These are phyloP conservation scores for Myotis pilosus DNA, from an alignment of 2,797 vertebrate species.

Conservation along the genomic window DNA sequence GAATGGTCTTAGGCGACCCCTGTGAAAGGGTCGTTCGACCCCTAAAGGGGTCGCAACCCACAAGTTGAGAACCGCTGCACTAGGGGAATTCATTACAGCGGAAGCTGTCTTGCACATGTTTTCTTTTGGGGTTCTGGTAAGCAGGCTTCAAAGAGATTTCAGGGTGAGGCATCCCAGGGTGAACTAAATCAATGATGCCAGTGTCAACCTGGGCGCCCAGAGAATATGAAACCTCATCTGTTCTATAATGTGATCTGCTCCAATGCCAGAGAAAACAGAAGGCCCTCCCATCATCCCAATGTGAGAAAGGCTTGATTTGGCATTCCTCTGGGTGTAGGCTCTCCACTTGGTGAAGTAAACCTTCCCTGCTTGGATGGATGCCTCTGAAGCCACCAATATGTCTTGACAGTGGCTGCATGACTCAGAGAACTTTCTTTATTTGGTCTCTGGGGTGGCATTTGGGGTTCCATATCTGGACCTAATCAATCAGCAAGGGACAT, in stretches of 20 bases:
- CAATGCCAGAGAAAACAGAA: background rate
- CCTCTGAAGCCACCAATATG: background rate
- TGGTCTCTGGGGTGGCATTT: background rate
- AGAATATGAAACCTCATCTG: background rate
- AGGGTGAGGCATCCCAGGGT: background rate
- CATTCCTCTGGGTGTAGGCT: background rate
- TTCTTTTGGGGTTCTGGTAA: background rate
- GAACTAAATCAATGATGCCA: background rate
- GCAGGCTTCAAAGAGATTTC: background rate
- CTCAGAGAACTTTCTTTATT: background rate
- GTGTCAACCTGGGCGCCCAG: background rate
- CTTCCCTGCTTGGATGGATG: background rate
- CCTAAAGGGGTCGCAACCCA: too few relatives aligned
- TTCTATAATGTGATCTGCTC: background rate
- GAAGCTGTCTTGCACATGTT: background rate
- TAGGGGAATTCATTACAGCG: slow-evolving; percentile 15
- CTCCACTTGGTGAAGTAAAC: background rate
- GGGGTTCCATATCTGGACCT: background rate
- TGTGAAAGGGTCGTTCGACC: too few relatives aligned
- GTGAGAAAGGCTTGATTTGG: background rate
- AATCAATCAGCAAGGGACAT: background rate
- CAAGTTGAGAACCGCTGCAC: background rate
- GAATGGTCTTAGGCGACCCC: too few relatives aligned
- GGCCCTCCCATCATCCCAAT: fast-evolving
- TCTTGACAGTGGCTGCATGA: background rate